Evolutionary conservation across 2,797 vertebrate genomes (phyloP), one percentile per base, ranked within the genome.

Genomic region (Potorous gilbertii): DNA sequence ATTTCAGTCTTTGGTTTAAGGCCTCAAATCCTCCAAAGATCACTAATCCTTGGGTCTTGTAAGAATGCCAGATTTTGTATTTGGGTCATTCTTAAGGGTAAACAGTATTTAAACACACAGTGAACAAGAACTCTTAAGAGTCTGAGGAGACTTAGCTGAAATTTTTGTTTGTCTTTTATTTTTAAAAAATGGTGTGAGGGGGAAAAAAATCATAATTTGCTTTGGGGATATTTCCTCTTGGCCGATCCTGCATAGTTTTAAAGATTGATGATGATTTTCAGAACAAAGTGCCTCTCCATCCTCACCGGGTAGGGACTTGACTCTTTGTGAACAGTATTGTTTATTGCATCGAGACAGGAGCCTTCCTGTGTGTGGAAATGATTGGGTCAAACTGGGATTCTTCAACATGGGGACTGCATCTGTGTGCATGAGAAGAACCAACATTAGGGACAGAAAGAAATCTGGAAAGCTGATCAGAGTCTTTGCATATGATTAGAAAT

Each of bases 31-130:
- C 96, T 91, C 54, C 93, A 95, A 91, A 97, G 66, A 91, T 93
- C 91, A 95, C 96, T 97, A 96, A 97, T 97, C 92, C 96, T 95
- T 96, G 97, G 56, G 97, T 94, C 54, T 91, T 81, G 94, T 59
- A 54, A 95, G 91, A 97, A 93, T n/a, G 94, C 0, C 0, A 4
- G 40, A 91, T 91, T 55, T 94, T 94, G 46, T n/a, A 50, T 97
- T 55, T 94, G 93, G 96, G 92, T 96, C 94, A 95, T 2, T 93
- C 94, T 90, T 94, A 96, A 97, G 92, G 92, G 95, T 93, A 92
- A 93, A 95, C 93, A 40, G 29, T 57, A 50, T 92, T 91, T 92
- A 93, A 96, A 95, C 91, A 96, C 91, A 1, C 0, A 54, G 94
- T 90, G 94, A 62, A 92, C 56, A 94, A 97, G 92, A 29, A 59